A percentile compares a stretch with the other conserved stretches of the same genome.
These are phyloP conservation scores for Drosophila paramelanica DNA, from an alignment of 2,888 invertebrate species.

Conservation along the genomic window DNA sequence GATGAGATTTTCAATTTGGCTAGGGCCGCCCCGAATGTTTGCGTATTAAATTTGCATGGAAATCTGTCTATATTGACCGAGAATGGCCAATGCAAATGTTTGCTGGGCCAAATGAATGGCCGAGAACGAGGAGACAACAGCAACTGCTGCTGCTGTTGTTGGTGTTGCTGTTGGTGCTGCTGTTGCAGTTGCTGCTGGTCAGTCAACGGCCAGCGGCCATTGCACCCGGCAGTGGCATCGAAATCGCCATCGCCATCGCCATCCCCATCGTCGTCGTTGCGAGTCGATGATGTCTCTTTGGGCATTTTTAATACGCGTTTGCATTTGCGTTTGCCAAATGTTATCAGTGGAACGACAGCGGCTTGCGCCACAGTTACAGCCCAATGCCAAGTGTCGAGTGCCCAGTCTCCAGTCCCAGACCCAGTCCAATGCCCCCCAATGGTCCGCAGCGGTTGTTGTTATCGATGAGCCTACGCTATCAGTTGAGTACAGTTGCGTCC, in stretches of 20 bases:
- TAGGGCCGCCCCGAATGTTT: slow-evolving; percentile 81
- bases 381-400: slow-evolving; percentile 8
- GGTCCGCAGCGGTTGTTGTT: slow-evolving; percentile 62
- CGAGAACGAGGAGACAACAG: slow-evolving; percentile 46
- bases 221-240: slow-evolving; percentile 60
- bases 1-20: slow-evolving; percentile 85
- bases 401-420: slow-evolving; percentile 14
- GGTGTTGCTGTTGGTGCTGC: slow-evolving; percentile 21
- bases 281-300: slow-evolving; percentile 70
- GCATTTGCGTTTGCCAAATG: slow-evolving; percentile 77
- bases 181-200: slow-evolving; percentile 43
- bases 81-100: slow-evolving; percentile 82
- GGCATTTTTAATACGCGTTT: slow-evolving; percentile 80
- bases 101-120: slow-evolving; percentile 71
- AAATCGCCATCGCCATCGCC: slow-evolving; percentile 2
- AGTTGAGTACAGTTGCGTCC: slow-evolving; percentile 63
- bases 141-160: slow-evolving; percentile 33
- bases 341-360: slow-evolving; percentile 65
- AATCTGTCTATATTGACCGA: slow-evolving; percentile 85
- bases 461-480: slow-evolving; percentile 76
- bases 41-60: slow-evolving; percentile 85
- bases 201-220: slow-evolving; percentile 67
- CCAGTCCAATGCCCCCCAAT: slow-evolving; percentile 50
- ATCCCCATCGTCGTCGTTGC: slow-evolving; percentile 13
- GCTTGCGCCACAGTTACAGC: slow-evolving; percentile 45